Base-by-base conservation (phyloP, 1,140 invertebrate species). In the Meteorus sp. region DNA sequence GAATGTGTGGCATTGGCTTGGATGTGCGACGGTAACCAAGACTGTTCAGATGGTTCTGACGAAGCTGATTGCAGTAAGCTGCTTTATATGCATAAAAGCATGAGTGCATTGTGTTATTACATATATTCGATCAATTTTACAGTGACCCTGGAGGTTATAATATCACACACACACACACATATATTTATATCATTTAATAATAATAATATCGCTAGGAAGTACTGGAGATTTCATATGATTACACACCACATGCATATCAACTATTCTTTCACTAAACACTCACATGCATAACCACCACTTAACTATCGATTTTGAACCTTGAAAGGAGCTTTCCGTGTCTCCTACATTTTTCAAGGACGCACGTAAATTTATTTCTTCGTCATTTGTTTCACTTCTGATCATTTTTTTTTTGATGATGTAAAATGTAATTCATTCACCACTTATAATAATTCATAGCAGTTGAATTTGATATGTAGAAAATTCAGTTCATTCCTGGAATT, bases 11-110 rank as follows among this genome's bases (percentile, higher is more conserved):
- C 92, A 51, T 83, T 93, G 64, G 89, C 89, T 31, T 96, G 93
- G 93, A 91, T 94, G 84, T 97, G 94, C 76, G 93, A 96, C 79
- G 88, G 89, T 72, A 89, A 88, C 73, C 76, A 83, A 25, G 94
- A 96, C 82, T 96, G 94, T 82, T 85, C 85, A 52, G 92, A 95
- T 78, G 90, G 87, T 64, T 93, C 91, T 62, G 94, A 97, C 80
- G 92, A 94, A 74, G 85, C 87, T 79, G 85, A 87, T 80, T 93
- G 92, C 87, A 93, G 92, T 94, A 92, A 92, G 91, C 79, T 73
- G 62, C 62, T 64, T 63, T 58, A 48, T 50, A 58, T 63, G 62
- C 58, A 63, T 61, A 45, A n/a, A n/a, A 55, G 56, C 60, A 57
- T 54, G 59, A 51, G 52, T 61, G 56, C 59, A 48, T 52, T 39